These are phyloP conservation scores for Charanyca ferruginea DNA, from an alignment of 2,888 invertebrate genomes.

Conservation along the genomic window DNA sequence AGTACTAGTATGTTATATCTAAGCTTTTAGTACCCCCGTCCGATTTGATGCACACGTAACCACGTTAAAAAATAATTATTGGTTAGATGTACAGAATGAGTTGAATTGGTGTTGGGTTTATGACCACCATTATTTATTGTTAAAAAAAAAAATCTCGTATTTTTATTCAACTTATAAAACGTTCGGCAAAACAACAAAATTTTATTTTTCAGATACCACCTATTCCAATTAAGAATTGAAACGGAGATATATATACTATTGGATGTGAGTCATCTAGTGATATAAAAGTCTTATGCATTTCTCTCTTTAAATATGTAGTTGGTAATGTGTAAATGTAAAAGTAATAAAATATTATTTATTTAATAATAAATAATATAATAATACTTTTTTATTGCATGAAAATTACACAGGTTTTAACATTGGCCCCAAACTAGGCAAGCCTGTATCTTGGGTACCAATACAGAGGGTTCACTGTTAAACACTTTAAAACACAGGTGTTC, in stretches of 20 bases:
- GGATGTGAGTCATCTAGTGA: conserved; percentile 91
- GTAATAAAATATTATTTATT: conserved; percentile 64
- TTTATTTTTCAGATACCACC: conserved; percentile 43
- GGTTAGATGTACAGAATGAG: neutral
- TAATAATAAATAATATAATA: too few relatives aligned
- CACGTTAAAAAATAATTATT: neutral
- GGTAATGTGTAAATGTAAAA: conserved; percentile 68
- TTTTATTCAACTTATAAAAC: conserved; percentile 1
- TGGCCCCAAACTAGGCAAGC: too few relatives aligned
- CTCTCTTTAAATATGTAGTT: conserved; percentile 83
- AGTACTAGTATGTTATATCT: too few relatives aligned
- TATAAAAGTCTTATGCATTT: conserved; percentile 91
- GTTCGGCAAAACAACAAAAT: conserved; percentile 45
- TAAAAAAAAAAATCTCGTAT: too few relatives aligned
- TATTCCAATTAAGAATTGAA: conserved; percentile 78
- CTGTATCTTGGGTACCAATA: too few relatives aligned
- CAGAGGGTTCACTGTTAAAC: too few relatives aligned
- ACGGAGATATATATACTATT: too few relatives aligned
- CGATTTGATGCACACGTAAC: neutral
- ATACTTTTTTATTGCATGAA: too few relatives aligned
- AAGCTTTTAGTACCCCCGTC: neutral
- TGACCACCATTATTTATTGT: too few relatives aligned
- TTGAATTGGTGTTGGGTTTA: too few relatives aligned
- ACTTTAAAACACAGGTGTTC: too few relatives aligned
- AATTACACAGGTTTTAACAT: too few relatives aligned